Conservation (phyloP, 2,797 vertebrate genomes). For the Gymnoscopelus braueri region DNA sequence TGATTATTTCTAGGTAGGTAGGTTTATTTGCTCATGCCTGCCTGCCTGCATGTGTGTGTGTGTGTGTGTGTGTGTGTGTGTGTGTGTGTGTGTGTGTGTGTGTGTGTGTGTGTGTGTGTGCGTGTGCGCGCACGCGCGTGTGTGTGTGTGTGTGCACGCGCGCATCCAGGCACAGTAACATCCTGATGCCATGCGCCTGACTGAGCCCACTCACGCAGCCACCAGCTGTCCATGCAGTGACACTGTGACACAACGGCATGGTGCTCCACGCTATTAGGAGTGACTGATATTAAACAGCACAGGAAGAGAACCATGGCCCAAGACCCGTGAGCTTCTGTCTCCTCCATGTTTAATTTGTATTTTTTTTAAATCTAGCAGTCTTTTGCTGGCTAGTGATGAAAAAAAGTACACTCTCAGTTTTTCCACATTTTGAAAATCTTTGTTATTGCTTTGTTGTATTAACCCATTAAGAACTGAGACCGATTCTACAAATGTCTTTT, state of each 20-base stretch:
- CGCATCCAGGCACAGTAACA: conserved; percentile 7
- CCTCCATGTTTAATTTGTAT: too few relatives aligned
- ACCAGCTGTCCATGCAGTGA: conserved; percentile 52
- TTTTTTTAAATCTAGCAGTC: too few relatives aligned
- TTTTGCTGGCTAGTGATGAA: too few relatives aligned
- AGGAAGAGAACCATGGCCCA: conserved; percentile 14
- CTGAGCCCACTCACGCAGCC: conserved; percentile 33
- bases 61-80: neutral
- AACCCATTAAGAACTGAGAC: too few relatives aligned
- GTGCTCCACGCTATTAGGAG: conserved; percentile 18
- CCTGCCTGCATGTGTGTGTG: too few relatives aligned
- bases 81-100: neutral
- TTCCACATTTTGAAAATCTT: too few relatives aligned
- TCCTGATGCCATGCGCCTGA: conserved; percentile 33
- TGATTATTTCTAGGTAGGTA: too few relatives aligned
- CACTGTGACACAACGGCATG: conserved; percentile 29
- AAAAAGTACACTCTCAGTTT: too few relatives aligned
- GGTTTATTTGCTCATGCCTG: too few relatives aligned
- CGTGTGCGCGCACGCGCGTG: neutral
- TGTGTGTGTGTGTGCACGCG: conserved; percentile 1
- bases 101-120: neutral
- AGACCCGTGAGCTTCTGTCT: too few relatives aligned
- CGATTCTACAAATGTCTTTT: too few relatives aligned
- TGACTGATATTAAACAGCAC: conserved; percentile 17
- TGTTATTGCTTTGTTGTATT: too few relatives aligned